Evolutionary conservation across 1,140 invertebrate genomes (phyloP), one percentile per base, ranked within the genome.

Genomic region (Saccostrea glomerata): DNA sequence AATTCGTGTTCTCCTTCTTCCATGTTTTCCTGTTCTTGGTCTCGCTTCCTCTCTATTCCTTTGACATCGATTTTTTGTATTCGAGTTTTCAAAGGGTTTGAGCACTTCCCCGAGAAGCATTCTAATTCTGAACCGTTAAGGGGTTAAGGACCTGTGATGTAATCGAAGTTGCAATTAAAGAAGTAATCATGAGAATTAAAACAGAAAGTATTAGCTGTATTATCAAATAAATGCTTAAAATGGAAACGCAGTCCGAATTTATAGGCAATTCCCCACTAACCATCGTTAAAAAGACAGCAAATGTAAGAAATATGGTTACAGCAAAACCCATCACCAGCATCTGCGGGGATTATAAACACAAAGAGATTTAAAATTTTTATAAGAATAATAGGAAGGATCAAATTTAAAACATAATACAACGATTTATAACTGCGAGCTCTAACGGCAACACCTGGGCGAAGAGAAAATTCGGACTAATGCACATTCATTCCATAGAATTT

Each of bases 241-340:
- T 47, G 17, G 82, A 83, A 11, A 56, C 30, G 17, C n/a, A 15
- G 20, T 83, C 82, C 47, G 82, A 83, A 47, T 40, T 83, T 54
- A 11, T 83, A 11, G 82, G 82, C n/a, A 83, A 15, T 17, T 54
- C 82, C 0, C 82, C n/a, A 83, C 40, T 83, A 11, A 83, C 54
- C 13, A 83, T 83, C 3, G 82, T 54, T 15, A 83, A 5, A 23
- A 83, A 83, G 20, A 83, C 82, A 12, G 82, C 82, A 20, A 83
- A 83, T 12, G 82, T 54, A 13, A 83, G 82, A 47, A 83, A 83
- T n/a, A 83, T 83, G 0, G 82, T 83, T 40, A 83, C 82, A 20
- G 82, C 20, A 15, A n/a, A 83, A 20, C 82, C 82, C 54, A 56
- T 83, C 82, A 47, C 82, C 82, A 11, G 40, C 54, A n/a, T 83